These are phyloP conservation scores for Synergus umbraculus DNA, from an alignment of 2,888 invertebrate species.

Conservation along the genomic window DNA sequence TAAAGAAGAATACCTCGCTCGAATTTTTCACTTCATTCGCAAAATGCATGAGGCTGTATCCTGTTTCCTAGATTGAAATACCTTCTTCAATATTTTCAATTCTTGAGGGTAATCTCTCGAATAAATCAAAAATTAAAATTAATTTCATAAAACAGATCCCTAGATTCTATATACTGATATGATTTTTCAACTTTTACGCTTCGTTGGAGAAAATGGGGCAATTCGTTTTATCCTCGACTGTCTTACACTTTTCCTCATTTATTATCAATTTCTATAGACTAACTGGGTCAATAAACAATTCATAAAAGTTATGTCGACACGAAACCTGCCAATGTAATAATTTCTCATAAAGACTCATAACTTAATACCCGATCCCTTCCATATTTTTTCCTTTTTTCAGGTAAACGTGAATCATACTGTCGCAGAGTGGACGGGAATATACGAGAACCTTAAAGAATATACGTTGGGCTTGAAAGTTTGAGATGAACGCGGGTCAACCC, in stretches of 20 bases:
- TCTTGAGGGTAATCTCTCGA: neutral
- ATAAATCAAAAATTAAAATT: neutral
- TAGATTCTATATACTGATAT: neutral
- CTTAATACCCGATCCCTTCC: neutral
- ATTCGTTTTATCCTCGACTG: neutral
- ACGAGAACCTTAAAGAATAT: neutral
- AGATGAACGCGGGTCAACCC: neutral
- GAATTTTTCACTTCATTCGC: neutral
- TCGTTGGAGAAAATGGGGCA: conserved; percentile 3
- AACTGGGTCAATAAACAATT: conserved; percentile 11
- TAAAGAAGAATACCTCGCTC: neutral
- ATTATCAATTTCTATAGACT: neutral
- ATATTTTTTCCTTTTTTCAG: neutral
- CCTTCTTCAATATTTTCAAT: neutral
- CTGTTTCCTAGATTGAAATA: neutral
- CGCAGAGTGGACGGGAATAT: neutral
- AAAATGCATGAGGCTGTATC: neutral
- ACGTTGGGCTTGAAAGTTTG: neutral
- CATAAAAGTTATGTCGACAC: neutral
- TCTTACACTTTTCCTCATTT: neutral
- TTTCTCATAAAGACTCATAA: neutral
- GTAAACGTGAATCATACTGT: neutral
- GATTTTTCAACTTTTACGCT: neutral
- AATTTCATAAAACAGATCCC: neutral
- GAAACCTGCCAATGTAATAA: neutral